Evolutionary conservation across 2,113 vertebrate species (phyloP).

Genomic region (Indicator maculatus): DNA sequence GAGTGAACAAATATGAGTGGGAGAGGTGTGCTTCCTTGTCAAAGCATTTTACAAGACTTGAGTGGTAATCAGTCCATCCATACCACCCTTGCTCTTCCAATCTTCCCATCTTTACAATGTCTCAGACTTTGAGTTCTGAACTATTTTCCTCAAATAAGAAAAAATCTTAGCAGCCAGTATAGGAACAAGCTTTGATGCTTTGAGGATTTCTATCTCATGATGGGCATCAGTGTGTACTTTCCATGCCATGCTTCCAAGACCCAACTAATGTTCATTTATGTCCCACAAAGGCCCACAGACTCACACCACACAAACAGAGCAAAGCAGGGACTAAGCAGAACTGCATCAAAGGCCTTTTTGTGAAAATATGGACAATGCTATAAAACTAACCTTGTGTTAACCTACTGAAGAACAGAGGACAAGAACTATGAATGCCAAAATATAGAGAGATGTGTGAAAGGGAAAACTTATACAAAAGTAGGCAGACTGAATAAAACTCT

Average conservation of each 20-base stretch:
- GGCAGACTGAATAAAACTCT: constrained; percentile 70
- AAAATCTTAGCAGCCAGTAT: not conserved
- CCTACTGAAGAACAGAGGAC: not conserved
- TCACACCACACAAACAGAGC: constrained; percentile 12
- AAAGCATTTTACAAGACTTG: not conserved
- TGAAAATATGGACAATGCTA: constrained; percentile 52
- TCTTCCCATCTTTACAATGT: not conserved
- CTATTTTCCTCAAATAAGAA: not conserved
- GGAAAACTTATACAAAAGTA: constrained; percentile 55
- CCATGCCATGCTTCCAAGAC: not conserved
- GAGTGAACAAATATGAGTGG: not conserved
- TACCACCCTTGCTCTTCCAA: not conserved
- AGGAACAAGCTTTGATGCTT: not conserved
- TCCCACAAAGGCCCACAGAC: constrained; percentile 34
- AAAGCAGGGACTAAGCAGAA: constrained; percentile 13
- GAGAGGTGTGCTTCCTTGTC: not conserved
- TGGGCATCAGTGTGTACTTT: not conserved
- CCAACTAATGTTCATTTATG: not conserved
- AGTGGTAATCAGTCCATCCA: not conserved
- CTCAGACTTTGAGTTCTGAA: not conserved
- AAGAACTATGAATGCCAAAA: constrained; percentile 64
- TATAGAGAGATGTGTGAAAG: constrained; percentile 60
- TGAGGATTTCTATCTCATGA: not conserved
- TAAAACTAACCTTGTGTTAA: constrained; percentile 65
- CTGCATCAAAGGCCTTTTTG: constrained; percentile 63